These are phyloP conservation scores for Coelopa pilipes DNA, from an alignment of 2,888 invertebrate genomes.

Conservation along the genomic window DNA sequence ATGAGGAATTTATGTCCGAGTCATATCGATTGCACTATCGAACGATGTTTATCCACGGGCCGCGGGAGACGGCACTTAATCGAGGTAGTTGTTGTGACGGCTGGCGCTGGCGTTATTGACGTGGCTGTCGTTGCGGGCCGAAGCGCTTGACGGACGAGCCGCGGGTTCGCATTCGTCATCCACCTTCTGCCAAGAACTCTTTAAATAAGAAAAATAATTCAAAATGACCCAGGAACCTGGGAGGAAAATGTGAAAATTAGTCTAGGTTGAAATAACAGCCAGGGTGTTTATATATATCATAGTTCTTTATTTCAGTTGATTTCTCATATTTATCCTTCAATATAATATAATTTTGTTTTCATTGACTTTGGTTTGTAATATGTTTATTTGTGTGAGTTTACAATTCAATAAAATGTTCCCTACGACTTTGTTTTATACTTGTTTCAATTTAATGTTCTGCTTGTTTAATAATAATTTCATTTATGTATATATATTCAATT, in stretches of 20 bases:
- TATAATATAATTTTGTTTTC: conserved; percentile 48
- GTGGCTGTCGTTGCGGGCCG: background rate
- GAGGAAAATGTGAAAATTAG: too few relatives aligned
- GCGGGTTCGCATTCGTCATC: too few relatives aligned
- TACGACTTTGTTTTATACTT: conserved; percentile 58
- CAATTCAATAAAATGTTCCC: conserved; percentile 57
- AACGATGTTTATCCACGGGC: too few relatives aligned
- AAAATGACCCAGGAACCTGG: too few relatives aligned
- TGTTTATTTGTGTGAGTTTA: conserved; percentile 23
- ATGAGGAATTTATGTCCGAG: conserved; percentile 4
- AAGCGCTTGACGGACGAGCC: too few relatives aligned
- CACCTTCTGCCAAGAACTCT: too few relatives aligned
- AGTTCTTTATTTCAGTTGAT: conserved; percentile 41
- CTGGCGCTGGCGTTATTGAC: background rate
- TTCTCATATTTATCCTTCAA: conserved; percentile 57
- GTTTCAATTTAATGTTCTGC: conserved; percentile 45
- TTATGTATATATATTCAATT: conserved; percentile 29
- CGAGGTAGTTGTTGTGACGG: too few relatives aligned
- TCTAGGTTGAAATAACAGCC: too few relatives aligned
- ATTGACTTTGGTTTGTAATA: conserved; percentile 42
- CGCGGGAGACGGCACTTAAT: too few relatives aligned
- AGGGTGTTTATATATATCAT: too few relatives aligned
- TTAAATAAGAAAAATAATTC: too few relatives aligned
- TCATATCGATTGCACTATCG: too few relatives aligned
- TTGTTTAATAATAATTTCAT: conserved; percentile 41